These are phyloP conservation scores for Rhodinocichla rosea DNA, from an alignment of 2,113 vertebrate species.

Conservation along the genomic window DNA sequence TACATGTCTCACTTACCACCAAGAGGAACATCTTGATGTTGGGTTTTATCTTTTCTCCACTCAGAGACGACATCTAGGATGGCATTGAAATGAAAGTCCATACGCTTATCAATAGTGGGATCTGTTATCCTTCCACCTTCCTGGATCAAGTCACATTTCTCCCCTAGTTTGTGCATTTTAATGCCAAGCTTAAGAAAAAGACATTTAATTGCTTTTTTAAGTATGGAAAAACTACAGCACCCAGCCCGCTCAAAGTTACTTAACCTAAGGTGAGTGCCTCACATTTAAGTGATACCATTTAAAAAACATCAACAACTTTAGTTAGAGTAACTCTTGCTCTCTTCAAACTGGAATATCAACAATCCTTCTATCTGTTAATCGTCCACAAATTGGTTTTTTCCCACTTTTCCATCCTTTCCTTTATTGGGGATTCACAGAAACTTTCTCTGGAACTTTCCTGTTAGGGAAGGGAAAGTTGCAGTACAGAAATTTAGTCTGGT, in stretches of 20 bases:
- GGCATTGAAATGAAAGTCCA: constrained; percentile 99
- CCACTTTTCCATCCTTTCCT: neutral
- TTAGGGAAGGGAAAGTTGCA: neutral
- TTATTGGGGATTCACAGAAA: neutral
- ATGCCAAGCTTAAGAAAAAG: constrained; percentile 85
- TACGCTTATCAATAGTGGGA: constrained; percentile 93
- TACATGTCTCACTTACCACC: constrained; percentile 79
- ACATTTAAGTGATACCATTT: neutral
- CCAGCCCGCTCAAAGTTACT: neutral
- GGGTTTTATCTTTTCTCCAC: constrained; percentile 97
- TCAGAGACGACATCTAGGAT: constrained; percentile 97
- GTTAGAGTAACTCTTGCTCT: neutral
- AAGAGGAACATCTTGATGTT: constrained; percentile 89
- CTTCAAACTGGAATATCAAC: neutral
- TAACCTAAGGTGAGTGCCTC: neutral
- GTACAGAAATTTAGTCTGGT: neutral
- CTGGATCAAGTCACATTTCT: constrained; percentile 95
- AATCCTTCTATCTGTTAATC: neutral
- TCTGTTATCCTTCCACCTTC: constrained; percentile 92
- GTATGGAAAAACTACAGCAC: neutral
- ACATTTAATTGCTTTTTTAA: constrained; percentile 62
- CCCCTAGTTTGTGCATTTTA: constrained; percentile 93
- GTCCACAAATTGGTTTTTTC: neutral
- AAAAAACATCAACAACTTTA: neutral
- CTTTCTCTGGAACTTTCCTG: neutral